Evolutionary conservation across 2,888 invertebrate genomes (phyloP).

Genomic region (Odontocolon sp.): DNA sequence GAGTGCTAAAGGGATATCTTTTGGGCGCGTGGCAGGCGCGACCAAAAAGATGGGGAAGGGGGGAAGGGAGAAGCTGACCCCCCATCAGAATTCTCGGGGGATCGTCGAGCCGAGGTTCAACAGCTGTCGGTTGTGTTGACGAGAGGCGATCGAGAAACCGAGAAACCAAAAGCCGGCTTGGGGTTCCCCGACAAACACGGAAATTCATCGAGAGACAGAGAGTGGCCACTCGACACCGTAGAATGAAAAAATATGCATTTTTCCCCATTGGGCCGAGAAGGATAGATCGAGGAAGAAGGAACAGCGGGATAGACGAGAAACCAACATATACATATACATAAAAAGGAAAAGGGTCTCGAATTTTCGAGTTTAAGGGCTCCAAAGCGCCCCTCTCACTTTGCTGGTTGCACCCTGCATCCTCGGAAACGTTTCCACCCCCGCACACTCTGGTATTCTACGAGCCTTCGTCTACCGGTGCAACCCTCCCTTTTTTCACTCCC

Average conservation of each 20-base stretch:
- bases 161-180: constrained; percentile 3
- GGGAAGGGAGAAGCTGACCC: no score
- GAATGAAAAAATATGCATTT: constrained; percentile 10
- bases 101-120: constrained; percentile 7
- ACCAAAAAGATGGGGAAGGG: constrained; percentile 2
- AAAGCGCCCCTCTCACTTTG: constrained; percentile 23
- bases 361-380: constrained; percentile 39
- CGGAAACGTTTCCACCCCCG: constrained; percentile 42
- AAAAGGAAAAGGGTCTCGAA: constrained; percentile 53
- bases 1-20: constrained; percentile 35
- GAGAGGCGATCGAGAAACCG: constrained; percentile 31
- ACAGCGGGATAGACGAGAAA: constrained; percentile 33
- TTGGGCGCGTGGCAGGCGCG: constrained; percentile 48
- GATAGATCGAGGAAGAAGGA: constrained; percentile 21
- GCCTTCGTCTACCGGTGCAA: constrained; percentile 2
- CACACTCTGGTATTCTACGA: neutral
- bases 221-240: neutral
- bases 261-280: constrained; percentile 5
- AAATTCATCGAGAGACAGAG: constrained; percentile 51
- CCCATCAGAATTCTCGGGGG: constrained; percentile 36
- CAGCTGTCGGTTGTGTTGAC: constrained; percentile 34
- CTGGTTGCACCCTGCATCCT: constrained; percentile 20
- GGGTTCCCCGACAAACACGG: constrained; percentile 56
- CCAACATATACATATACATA: constrained; percentile 6
- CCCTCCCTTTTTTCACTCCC: constrained; percentile 23